These are phyloP conservation scores for Clusia tigrina DNA, from an alignment of 2,888 invertebrate species.

Conservation along the genomic window DNA sequence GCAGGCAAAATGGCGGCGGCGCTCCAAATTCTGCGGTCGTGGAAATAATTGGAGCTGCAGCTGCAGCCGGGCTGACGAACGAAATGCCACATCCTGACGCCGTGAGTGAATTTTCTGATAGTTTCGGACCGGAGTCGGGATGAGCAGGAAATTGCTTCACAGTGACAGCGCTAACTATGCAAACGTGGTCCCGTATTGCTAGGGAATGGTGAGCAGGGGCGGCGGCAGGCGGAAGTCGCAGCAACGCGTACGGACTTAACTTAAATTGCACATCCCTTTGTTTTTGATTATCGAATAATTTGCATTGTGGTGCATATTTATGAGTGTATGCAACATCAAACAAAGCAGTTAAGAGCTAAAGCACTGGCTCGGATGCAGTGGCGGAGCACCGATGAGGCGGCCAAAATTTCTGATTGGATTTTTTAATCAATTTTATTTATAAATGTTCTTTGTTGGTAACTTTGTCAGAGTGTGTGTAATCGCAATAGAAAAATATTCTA, in stretches of 20 bases:
- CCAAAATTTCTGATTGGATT: too few relatives aligned
- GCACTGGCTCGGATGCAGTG: too few relatives aligned
- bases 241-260: not conserved
- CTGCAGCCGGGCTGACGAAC: not conserved
- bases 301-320: not conserved
- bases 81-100: not conserved
- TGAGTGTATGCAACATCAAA: constrained; percentile 1
- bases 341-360: too few relatives aligned
- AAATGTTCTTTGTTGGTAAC: too few relatives aligned
- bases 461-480: too few relatives aligned
- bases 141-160: too few relatives aligned
- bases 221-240: not conserved
- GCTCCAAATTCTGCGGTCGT: constrained; percentile 1
- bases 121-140: not conserved
- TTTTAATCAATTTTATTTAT: too few relatives aligned
- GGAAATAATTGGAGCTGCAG: not conserved
- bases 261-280: constrained; percentile 1
- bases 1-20: not conserved
- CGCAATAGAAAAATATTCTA: too few relatives aligned
- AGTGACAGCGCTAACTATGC: not conserved
- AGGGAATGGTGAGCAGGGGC: not conserved
- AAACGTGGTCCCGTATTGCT: not conserved
- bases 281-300: not conserved
- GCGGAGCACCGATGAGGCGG: too few relatives aligned
- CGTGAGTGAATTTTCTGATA: not conserved